Percentiles rank a stretch among this genome's conserved stretches.
Conservation (phyloP, 2,797 vertebrate species). For the Enteromius trimaculatus region DNA sequence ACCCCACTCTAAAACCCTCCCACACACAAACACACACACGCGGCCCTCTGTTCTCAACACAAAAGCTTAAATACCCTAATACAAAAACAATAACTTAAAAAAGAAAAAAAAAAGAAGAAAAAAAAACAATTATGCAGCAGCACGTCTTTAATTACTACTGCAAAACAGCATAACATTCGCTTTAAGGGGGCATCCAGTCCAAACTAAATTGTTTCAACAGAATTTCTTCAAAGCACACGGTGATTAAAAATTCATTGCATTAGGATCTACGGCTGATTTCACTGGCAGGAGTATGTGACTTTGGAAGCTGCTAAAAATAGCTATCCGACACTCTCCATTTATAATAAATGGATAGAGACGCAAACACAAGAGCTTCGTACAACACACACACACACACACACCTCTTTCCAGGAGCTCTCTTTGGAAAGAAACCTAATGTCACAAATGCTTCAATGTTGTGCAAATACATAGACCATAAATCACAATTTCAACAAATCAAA, state of each 20-base stretch:
- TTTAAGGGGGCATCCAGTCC: constrained; percentile 59
- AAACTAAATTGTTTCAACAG: constrained; percentile 70
- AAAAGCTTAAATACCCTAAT: constrained; percentile 36
- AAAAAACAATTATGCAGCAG: constrained; percentile 69
- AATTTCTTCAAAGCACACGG: constrained; percentile 71
- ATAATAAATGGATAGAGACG: constrained; percentile 79
- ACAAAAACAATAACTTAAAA: constrained; percentile 41
- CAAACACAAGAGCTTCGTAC: constrained; percentile 68
- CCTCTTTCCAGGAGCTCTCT: constrained; percentile 72
- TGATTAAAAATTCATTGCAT: constrained; percentile 75
- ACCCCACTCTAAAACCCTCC: constrained; percentile 48
- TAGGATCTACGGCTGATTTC: constrained; percentile 74
- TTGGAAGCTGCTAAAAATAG: constrained; percentile 74
- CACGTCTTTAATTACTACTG: constrained; percentile 59
- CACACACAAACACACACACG: constrained; percentile 52
- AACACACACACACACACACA: not conserved
- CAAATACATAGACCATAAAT: not conserved
- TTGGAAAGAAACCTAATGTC: constrained; percentile 51
- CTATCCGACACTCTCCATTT: constrained; percentile 73
- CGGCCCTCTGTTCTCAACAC: constrained; percentile 45
- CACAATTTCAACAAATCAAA: not conserved
- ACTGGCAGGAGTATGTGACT: constrained; percentile 70
- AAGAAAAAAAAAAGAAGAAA: constrained; percentile 55
- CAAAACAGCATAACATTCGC: constrained; percentile 48
- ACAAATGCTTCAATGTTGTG: not conserved